Evolutionary conservation across 1,140 invertebrate genomes (phyloP).

Genomic region (Notospermus geniculatus): DNA sequence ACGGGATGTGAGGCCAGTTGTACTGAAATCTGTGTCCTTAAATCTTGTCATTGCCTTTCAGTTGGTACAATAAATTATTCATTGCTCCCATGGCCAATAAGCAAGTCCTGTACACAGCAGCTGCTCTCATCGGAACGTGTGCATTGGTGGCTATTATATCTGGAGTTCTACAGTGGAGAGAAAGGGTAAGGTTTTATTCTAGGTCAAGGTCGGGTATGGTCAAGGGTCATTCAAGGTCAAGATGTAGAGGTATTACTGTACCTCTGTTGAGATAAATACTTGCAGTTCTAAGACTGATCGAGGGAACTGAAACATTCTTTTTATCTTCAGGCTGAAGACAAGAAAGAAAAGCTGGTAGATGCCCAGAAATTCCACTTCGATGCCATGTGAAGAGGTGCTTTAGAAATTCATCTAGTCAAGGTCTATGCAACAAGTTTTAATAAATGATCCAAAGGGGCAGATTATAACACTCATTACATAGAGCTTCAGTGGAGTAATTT

Average conservation of each 20-base stretch:
- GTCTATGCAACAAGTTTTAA: too few species aligned
- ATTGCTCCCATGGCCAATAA: constrained; percentile 85
- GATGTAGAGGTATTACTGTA: too few species aligned
- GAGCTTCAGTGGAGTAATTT: too few species aligned
- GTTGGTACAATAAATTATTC: constrained; percentile 91
- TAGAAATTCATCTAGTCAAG: too few species aligned
- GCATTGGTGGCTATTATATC: constrained; percentile 82
- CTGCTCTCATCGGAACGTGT: constrained; percentile 84
- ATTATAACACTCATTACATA: too few species aligned
- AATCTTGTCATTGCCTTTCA: constrained; percentile 22
- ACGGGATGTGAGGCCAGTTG: too few species aligned
- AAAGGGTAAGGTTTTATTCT: constrained; percentile 65
- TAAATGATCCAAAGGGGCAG: too few species aligned
- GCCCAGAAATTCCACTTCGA: constrained; percentile 80
- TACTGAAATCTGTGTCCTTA: too few species aligned
- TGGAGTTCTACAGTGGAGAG: constrained; percentile 85
- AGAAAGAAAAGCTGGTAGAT: constrained; percentile 82
- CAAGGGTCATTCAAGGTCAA: too few species aligned
- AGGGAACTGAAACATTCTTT: constrained; percentile 12
- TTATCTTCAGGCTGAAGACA: constrained; percentile 70
- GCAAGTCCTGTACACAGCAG: constrained; percentile 86
- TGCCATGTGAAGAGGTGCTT: constrained; percentile 56
- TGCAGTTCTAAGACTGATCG: background rate
- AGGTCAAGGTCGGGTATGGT: too few species aligned
- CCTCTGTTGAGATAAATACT: too few species aligned